Base-by-base conservation (phyloP, 2,113 vertebrate species). In the Benthochromis sp. region DNA sequence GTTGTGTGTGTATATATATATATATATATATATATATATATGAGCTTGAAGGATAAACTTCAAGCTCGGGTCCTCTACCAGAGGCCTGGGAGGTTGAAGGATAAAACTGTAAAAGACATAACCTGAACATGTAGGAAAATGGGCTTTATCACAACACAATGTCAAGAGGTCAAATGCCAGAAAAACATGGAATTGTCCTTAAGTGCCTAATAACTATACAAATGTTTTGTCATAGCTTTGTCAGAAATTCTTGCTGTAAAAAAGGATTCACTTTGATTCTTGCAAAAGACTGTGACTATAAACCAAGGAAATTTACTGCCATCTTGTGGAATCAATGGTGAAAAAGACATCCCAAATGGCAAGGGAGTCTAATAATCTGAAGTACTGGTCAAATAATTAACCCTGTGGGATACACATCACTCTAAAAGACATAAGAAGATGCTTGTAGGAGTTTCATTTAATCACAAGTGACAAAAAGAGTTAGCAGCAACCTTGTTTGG, bases 231-330 rank as follows among this genome's bases (percentile, higher is more conserved):
- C 16, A 34, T 19, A 63, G 21, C 14, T 29, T 55, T 11, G 29
- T 52, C 9, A 57, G 54, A 80, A 82, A 76, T 57, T 19, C 2
- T 50, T 63, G 3, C 9, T 82, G 21, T 50, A 21, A 54, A 71
- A 79, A 36, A 8, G 8, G 13, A 21, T 19, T 71, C 5, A 73
- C 90, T 78, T 82, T 83, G 69, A 86, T 85, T 50, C n/a, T 47
- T 80, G 12, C 50, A 59, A 12, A 14, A 76, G 19, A 81, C 9
- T 43, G 3, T 19, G 31, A 57, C 17, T 40, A 16, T 31, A 81
- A 83, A 90, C 27, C 19, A 89, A 95, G 88, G 91, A 93, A 90
- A 91, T 92, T 63, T 92, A 95, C 92, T 95, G 93, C 95, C 94
- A 92, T 92, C 95, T 94, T 85, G 92, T 94, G 95, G 93, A 82